A percentile compares a stretch with the other conserved stretches of the same genome.
These are phyloP conservation scores for Volucella inflata DNA, from an alignment of 2,888 invertebrate species.

Conservation along the genomic window DNA sequence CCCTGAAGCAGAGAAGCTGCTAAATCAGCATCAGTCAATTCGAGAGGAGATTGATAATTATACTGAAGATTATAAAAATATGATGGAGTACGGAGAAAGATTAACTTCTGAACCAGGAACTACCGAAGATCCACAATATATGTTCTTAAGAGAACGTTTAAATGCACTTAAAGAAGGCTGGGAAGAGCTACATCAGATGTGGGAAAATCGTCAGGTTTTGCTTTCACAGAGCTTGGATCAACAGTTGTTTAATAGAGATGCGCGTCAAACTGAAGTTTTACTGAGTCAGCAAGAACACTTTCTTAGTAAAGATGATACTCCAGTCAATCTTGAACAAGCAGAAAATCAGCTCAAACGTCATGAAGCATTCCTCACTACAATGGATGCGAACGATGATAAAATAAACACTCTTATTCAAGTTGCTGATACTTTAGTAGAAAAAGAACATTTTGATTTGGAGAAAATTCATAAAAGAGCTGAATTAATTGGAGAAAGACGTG, in stretches of 20 bases:
- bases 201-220: conserved; percentile 98
- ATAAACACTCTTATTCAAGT: conserved; percentile 98
- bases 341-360: conserved; percentile 98
- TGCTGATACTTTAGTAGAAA: conserved; percentile 94
- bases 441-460: conserved; percentile 97
- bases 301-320: conserved; percentile 97
- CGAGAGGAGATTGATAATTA: conserved; percentile 99
- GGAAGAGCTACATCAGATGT: conserved; percentile 99
- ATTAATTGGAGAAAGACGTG: conserved; percentile 94
- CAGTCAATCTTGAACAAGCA: conserved; percentile 97
- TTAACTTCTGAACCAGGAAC: conserved; percentile 94
- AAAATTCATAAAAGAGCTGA: conserved; percentile 98
- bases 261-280: conserved; percentile 98
- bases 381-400: conserved; percentile 99
- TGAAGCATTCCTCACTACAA: conserved; percentile 99
- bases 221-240: conserved; percentile 97
- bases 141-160: conserved; percentile 99
- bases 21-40: conserved; percentile 99
- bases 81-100: conserved; percentile 99
- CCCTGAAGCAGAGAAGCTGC: conserved; percentile 97
- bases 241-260: conserved; percentile 98
- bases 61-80: conserved; percentile 98
- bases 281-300: conserved; percentile 99
- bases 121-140: conserved; percentile 99
- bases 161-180: conserved; percentile 99